Conservation (phyloP, 2,797 vertebrate species). For the Sternarchorhynchus goeldii region DNA sequence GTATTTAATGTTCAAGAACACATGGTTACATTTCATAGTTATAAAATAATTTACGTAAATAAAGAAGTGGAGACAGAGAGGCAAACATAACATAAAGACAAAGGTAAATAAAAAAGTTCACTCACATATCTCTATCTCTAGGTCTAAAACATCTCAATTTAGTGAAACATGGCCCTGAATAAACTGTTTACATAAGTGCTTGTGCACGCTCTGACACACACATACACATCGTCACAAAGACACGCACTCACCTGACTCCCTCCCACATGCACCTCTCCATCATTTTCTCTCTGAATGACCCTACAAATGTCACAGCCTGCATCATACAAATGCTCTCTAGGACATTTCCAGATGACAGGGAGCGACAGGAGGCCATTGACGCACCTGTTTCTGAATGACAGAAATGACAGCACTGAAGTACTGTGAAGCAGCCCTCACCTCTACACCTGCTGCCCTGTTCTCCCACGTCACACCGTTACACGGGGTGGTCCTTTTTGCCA, state of each 20-base stretch:
- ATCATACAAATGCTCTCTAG: constrained; percentile 19
- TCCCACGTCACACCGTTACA: constrained; percentile 11
- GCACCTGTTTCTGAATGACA: constrained; percentile 44
- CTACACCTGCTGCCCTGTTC: constrained; percentile 40
- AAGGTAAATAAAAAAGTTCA: not conserved
- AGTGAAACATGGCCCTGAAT: constrained; percentile 60
- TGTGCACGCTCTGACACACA: not conserved
- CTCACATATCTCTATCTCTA: constrained; percentile 3
- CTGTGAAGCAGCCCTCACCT: not conserved
- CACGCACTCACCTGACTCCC: constrained; percentile 12
- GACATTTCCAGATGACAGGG: constrained; percentile 37
- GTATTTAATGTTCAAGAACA: constrained; percentile 3
- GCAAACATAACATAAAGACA: not conserved
- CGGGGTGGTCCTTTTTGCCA: not conserved
- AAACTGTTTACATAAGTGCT: not conserved
- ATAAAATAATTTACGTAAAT: not conserved
- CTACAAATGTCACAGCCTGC: constrained; percentile 35
- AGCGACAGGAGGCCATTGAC: constrained; percentile 30
- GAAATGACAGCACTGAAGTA: constrained; percentile 15
- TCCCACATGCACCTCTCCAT: constrained; percentile 24
- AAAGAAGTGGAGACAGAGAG: not conserved
- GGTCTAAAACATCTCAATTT: constrained; percentile 47
- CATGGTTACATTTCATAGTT: too few species aligned
- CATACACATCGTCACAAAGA: not conserved
- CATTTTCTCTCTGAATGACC: constrained; percentile 14